A percentile compares a stretch with the other conserved stretches of the same genome.
These are phyloP conservation scores for Bombus picipes DNA, from an alignment of 1,140 invertebrate species.

Conservation along the genomic window DNA sequence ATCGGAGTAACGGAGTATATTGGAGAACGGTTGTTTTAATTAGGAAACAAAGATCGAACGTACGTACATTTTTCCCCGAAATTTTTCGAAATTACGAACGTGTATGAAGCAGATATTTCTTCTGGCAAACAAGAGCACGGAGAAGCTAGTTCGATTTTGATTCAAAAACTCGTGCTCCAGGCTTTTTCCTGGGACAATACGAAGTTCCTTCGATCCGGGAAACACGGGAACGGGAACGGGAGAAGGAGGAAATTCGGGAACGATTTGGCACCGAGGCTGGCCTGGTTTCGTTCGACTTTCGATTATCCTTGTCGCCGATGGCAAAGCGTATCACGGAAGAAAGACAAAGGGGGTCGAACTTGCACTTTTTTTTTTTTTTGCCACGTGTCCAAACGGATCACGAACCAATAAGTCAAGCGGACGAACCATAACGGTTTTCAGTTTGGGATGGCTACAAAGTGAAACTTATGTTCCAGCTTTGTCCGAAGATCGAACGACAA, in stretches of 20 bases:
- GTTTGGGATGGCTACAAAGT: conserved; percentile 49
- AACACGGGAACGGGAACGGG: not conserved
- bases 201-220: conserved; percentile 44
- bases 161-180: conserved; percentile 52
- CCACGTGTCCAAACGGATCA: conserved; percentile 61
- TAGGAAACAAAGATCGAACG: not conserved
- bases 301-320: conserved; percentile 59
- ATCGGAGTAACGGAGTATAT: not conserved
- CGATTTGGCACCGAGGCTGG: conserved; percentile 57
- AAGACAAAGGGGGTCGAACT: conserved; percentile 56
- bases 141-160: conserved; percentile 51
- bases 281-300: conserved; percentile 66
- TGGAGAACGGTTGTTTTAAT: not conserved
- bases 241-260: conserved; percentile 59
- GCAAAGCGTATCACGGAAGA: conserved; percentile 38
- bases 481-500: conserved; percentile 22
- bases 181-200: conserved; percentile 61
- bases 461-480: conserved; percentile 55
- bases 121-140: conserved; percentile 30
- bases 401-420: conserved; percentile 63
- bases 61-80: not conserved
- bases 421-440: conserved; percentile 36
- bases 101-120: not conserved
- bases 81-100: not conserved
- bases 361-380: conserved; percentile 30